phyloP scores from a whole-genome alignment of 2,797 vertebrate species.

The Sebastes umbrosus region DNA sequence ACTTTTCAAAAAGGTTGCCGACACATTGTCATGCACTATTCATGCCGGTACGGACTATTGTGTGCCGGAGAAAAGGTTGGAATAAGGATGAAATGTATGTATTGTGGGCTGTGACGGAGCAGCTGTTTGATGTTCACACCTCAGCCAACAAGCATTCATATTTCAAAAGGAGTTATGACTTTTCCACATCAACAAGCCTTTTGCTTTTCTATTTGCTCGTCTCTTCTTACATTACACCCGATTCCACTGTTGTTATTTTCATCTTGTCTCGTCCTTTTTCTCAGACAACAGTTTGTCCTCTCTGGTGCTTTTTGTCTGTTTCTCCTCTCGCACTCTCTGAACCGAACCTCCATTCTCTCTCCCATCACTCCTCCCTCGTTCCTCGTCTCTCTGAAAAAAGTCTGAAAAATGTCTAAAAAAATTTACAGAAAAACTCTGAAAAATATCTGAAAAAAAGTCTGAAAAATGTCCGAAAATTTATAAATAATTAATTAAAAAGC shows the following conservation, averaged over 20 bases:
- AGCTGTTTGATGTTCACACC: conserved; percentile 33
- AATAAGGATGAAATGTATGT: neutral
- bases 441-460: too few relatives aligned
- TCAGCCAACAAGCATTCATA: neutral
- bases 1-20: conserved; percentile 16
- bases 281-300: neutral
- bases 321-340: neutral
- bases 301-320: neutral
- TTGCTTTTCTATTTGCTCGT: neutral
- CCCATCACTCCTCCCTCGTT: neutral
- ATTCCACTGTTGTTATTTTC: conserved; percentile 11
- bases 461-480: too few relatives aligned
- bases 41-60: neutral
- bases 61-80: conserved; percentile 12
- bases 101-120: conserved; percentile 2
- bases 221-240: neutral
- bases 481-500: too few relatives aligned
- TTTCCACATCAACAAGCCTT: neutral
- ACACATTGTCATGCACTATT: conserved; percentile 19
- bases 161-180: conserved; percentile 10
- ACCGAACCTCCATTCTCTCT: neutral
- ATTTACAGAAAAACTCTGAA: too few relatives aligned
- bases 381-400: neutral
- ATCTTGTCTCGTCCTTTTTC: neutral
- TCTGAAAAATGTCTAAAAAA: too few relatives aligned